Percentiles rank a stretch among this genome's conserved stretches.
phyloP scores from a whole-genome alignment of 2,113 vertebrate genomes.

The Solenodon paradoxus region DNA sequence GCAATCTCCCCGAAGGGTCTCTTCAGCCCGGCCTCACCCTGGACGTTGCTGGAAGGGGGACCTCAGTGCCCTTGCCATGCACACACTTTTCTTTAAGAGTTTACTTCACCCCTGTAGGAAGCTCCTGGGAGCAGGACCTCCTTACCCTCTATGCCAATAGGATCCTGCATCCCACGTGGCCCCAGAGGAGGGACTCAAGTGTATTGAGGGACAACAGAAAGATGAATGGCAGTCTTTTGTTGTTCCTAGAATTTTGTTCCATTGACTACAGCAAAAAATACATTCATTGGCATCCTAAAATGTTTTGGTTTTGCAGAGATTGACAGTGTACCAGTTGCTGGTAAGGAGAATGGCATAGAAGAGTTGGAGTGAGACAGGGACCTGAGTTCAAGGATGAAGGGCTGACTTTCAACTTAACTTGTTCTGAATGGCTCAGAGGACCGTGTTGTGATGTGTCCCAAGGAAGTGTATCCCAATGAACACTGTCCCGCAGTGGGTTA shows the following conservation, averaged over 20 bases:
- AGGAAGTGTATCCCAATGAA: not conserved
- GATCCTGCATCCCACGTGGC: no score
- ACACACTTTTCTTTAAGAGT: not conserved
- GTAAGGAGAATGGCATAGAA: not conserved
- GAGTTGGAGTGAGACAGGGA: not conserved
- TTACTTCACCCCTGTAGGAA: not conserved
- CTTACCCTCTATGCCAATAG: not conserved
- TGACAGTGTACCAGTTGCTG: not conserved
- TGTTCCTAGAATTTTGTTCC: not conserved
- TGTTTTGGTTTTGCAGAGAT: not conserved
- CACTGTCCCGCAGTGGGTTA: not conserved
- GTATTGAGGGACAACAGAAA: no score
- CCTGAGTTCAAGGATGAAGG: not conserved
- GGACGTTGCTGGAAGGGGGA: not conserved
- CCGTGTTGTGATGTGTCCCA: not conserved
- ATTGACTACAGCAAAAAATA: not conserved
- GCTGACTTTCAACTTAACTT: not conserved
- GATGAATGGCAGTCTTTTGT: not conserved
- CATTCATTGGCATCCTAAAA: not conserved
- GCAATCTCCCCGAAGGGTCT: not conserved
- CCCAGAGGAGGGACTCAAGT: no score
- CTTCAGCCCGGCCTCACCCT: not conserved
- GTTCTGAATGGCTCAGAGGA: not conserved
- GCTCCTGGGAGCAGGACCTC: not conserved
- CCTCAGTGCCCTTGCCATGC: accelerated